Base-by-base conservation (phyloP, 2,797 vertebrate genomes). In the Phataginus tricuspis region DNA sequence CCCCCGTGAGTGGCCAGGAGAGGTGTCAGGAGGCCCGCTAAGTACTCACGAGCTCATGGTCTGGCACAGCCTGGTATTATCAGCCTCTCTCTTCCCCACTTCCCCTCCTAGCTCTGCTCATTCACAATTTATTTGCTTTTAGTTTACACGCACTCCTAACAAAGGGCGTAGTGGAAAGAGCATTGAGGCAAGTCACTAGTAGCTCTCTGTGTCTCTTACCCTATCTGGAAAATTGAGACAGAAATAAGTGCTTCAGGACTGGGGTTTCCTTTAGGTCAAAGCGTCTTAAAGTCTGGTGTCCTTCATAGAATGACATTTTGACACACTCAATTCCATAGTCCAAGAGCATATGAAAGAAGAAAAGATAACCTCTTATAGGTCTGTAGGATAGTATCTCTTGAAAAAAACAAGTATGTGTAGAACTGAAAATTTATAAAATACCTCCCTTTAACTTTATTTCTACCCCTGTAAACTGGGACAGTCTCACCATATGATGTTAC, bases 401-500 rank as follows among this genome's bases (percentile, higher is more conserved):
- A 6, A n/a, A 75, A 75, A 49, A 71, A 15, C 10, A 61, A 63
- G 49, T 53, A 51, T 31, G 8, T 21, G 31, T 16, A 85, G 53
- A 79, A n/a, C 51, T 92, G 86, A 78, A 61, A 74, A 59, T 72
- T 25, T 74, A 80, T 39, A 80, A 63, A 91, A 39, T 61, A 27
- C n/a, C 55, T 91, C 34, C 34, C 23, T 86, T 90, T 53, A n/a
- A 45, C 10, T 80, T 27, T 15, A 14, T 27, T 82, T 31, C 83
- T 53, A 42, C n/a, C 21, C 49, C 51, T 45, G 37, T 53, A 42
- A 25, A 23, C 14, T 42, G 39, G 49, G 1, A 2, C 53, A 18
- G 25, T 11, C 66, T 77, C 25, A 29, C 49, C 27, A 9, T 27
- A 12, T 1, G 42, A 31, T 11, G 18, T 25, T 59, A 51, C n/a